Evolutionary conservation across 2,797 vertebrate genomes (phyloP).

Genomic region (Acanthurus leucopareius): DNA sequence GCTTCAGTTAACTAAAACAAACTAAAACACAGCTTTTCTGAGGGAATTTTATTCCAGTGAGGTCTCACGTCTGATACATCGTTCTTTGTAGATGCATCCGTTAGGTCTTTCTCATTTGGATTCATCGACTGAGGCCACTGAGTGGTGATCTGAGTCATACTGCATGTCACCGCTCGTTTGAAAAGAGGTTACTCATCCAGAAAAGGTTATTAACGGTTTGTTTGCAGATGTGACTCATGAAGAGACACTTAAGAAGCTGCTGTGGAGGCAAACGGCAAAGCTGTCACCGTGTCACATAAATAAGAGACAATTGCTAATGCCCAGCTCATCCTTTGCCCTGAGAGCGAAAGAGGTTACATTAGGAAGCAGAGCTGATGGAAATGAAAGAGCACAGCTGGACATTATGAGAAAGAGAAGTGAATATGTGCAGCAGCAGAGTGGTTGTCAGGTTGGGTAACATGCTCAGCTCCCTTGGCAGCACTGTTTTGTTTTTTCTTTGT

Average conservation of each 20-base stretch:
- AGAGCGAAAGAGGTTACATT: not conserved
- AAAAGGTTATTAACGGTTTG: constrained; percentile 34
- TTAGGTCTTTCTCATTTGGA: constrained; percentile 18
- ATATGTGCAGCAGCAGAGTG: constrained; percentile 5
- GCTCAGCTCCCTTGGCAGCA: not conserved
- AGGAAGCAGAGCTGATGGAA: not conserved
- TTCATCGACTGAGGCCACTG: not conserved
- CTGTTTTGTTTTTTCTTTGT: not conserved
- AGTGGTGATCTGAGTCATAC: constrained; percentile 49
- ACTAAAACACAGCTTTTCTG: not conserved
- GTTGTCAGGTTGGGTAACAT: not conserved
- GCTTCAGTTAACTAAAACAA: not conserved
- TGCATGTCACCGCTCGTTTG: constrained; percentile 25
- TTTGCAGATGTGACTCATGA: constrained; percentile 42
- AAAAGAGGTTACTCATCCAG: constrained; percentile 48
- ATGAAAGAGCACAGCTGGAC: constrained; percentile 7
- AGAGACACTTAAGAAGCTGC: constrained; percentile 15
- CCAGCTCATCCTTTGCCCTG: not conserved
- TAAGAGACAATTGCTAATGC: not conserved
- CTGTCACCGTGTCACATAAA: constrained; percentile 29
- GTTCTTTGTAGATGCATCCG: constrained; percentile 11
- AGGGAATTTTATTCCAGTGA: constrained; percentile 5
- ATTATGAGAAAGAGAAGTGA: constrained; percentile 36
- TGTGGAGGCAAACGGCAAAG: constrained; percentile 33
- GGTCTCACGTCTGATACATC: constrained; percentile 20